Base-by-base conservation (phyloP, 2,888 invertebrate genomes). In the Ormyrus thymus region DNA sequence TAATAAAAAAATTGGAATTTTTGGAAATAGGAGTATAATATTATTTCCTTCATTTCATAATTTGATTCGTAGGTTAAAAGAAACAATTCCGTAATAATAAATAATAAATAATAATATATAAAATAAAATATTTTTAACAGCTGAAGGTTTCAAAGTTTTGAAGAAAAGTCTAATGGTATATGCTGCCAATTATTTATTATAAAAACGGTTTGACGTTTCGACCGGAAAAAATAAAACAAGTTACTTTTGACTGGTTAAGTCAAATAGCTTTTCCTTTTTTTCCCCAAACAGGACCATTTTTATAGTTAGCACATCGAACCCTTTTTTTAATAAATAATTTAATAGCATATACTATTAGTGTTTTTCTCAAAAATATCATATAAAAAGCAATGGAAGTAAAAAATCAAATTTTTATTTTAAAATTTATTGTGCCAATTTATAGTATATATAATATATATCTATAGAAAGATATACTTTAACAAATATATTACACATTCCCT, bases 41-140 rank as follows among this genome's bases (percentile, higher is more conserved):
- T 59, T 9, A 15, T 56, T 51, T 72, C 29, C 29, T 29, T 29
- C 29, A 29, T 29, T 29, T 29, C 2, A 29, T 29, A 29, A 29
- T 61, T 11, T 11, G 6, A 11, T 11, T 43, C n/a, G 3, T 46
- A 46, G 43, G 3, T 43, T 29, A 55, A 51, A 66, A 11, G 29
- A 53, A 53, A 68, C 13, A 43, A 11, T 51, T 55, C 7, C 55
- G 13, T 55, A 11, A 55, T 29, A 51, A 10, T 29, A 8, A 43
- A 6, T 61, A 11, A 62, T 62, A 53, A 8, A 43, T 51, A 48
- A 15, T 58, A 15, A 58, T 15, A 70, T 58, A 6, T 46, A 13
- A 3, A 29, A 29, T 4, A 69, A 13, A 8, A 69, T 97, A 68
- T 93, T 93, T 89, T 89, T 94, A 58, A 94, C 29, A 29, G 29